Conservation (phyloP, 37 sponge, comb jelly and placozoan species). For the Halisarca cf. caerulea region DNA sequence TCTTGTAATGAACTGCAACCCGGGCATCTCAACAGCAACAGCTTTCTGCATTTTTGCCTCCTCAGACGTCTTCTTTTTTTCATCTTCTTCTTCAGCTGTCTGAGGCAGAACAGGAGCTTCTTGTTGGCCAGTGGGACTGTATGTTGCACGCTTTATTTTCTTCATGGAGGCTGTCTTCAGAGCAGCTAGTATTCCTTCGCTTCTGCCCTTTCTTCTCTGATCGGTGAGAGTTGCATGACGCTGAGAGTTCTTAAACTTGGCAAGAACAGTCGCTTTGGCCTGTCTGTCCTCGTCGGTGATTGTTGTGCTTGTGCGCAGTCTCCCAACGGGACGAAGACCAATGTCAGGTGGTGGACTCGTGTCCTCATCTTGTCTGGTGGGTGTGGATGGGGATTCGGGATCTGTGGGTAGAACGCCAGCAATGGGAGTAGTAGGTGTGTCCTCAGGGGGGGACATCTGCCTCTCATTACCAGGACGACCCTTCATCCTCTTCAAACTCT, state of each 20-base stretch:
- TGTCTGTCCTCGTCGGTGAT: neutral
- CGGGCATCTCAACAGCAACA: conserved; percentile 48
- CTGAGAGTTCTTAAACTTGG: neutral
- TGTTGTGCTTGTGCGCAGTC: neutral
- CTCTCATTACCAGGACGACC: too few species aligned
- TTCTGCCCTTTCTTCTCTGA: neutral
- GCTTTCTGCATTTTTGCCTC: neutral
- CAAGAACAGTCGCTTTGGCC: neutral
- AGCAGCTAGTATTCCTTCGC: conserved; percentile 6
- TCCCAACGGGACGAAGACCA: neutral
- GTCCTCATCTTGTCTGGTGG: neutral
- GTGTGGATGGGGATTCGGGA: neutral
- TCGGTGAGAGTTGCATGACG: neutral
- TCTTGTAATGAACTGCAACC: conserved; percentile 67
- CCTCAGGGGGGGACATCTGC: neutral
- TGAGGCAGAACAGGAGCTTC: neutral
- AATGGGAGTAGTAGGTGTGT: neutral
- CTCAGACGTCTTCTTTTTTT: neutral
- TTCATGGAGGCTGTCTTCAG: neutral
- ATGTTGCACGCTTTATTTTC: neutral
- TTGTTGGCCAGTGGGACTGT: neutral
- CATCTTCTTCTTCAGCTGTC: conserved; percentile 19
- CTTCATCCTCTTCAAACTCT: neutral
- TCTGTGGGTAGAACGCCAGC: neutral
- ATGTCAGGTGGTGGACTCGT: too few species aligned